Evolutionary conservation across 2,888 invertebrate species (phyloP), one percentile per base, ranked within the genome.

Genomic region (Synanthedon myopaeformis): DNA sequence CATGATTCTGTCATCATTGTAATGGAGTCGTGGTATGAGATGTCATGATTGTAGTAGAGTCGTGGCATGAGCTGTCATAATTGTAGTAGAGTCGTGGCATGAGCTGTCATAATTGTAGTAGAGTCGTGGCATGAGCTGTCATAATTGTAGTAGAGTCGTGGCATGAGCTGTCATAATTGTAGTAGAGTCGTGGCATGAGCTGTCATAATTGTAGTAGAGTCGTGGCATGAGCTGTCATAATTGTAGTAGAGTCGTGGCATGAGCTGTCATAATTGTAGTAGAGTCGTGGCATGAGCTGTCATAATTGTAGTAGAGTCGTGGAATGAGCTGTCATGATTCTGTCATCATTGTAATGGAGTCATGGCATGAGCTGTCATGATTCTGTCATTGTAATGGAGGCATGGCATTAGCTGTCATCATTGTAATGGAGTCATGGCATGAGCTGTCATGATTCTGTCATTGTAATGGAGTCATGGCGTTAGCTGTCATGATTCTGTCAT

Each of bases 401-500:
- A 1, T 98, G 97, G 97, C 95, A 96, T 81, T 99, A 99, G 89
- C 89, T 99, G 55, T 94, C 94, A n/a, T n/a, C n/a, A n/a, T n/a
- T n/a, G n/a, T n/a, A n/a, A 2, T 23, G 23, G 23, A n/a, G n/a
- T n/a, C n/a, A n/a, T n/a, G 3, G 23, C 23, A 2, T 23, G 17
- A 1, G 1, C 17, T 17, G 55, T 94, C 94, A 0, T 90, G 99
- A 0, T 99, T 99, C 12, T 42, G 11, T n/a, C 2, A 42, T 23
- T 42, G 1, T 42, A 49, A 35, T 19, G 1, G 54, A 58, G 0
- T 90, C 90, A 2, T 98, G 97, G 97, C 95, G 96, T 81, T 99
- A 99, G 89, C 89, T 99, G 55, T 94, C 94, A 0, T 90, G 99
- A 12, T 98, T 99, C 0, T 99, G 99, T 42, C 42, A 45, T 35